phyloP scores from a whole-genome alignment of 1,140 invertebrate species.

The Neodiprion lecontei region DNA sequence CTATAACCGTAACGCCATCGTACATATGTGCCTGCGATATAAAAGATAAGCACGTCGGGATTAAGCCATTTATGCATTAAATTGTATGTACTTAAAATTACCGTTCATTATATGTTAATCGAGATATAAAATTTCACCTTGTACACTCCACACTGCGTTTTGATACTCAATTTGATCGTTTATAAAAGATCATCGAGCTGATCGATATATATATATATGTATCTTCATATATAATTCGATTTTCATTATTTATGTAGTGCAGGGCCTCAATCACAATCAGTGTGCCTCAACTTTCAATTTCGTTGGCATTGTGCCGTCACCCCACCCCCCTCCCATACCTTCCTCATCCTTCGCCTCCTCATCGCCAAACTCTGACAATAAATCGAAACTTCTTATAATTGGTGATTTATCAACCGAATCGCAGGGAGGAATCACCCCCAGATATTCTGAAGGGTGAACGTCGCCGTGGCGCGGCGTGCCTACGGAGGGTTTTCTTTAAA shows the following conservation, averaged over 20 bases:
- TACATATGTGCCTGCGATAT: too few relatives aligned
- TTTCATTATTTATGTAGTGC: too few relatives aligned
- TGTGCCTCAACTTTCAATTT: background rate
- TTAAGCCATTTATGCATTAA: too few relatives aligned
- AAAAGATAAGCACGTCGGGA: too few relatives aligned
- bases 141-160: background rate
- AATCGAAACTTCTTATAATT: conserved; percentile 8
- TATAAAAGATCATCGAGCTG: background rate
- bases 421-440: background rate
- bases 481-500: background rate
- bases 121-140: too few relatives aligned
- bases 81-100: too few relatives aligned
- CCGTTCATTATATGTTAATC: too few relatives aligned
- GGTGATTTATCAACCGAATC: conserved; percentile 2
- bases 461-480: background rate
- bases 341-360: too few relatives aligned
- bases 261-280: background rate
- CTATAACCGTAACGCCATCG: too few relatives aligned
- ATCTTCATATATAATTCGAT: too few relatives aligned
- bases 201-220: background rate
- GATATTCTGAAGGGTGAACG: background rate
- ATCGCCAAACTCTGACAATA: background rate
- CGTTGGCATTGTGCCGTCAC: background rate
- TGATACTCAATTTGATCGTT: background rate
- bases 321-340: background rate